These are phyloP conservation scores for Dinomys branickii DNA, from an alignment of 2,113 vertebrate genomes.

Conservation along the genomic window DNA sequence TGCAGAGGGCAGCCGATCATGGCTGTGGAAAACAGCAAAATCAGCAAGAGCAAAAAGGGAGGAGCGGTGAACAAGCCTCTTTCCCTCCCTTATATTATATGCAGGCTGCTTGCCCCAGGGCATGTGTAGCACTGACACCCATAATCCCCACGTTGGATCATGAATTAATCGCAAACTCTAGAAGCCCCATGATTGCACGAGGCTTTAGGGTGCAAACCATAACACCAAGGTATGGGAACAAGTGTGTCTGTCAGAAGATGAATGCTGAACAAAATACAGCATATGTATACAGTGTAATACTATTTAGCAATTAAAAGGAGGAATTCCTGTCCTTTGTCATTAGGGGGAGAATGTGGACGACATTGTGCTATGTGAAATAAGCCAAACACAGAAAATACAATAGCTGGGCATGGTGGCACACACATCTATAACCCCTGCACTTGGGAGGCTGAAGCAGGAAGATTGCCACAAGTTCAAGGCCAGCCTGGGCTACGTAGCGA, in stretches of 20 bases:
- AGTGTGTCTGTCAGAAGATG: not conserved
- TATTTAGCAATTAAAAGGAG: not conserved
- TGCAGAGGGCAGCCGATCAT: too few relatives aligned
- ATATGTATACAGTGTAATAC: not conserved
- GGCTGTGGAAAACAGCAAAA: too few relatives aligned
- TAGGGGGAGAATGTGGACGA: not conserved
- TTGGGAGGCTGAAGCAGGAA: not conserved
- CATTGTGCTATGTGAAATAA: not conserved
- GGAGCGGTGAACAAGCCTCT: too few relatives aligned
- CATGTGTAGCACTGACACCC: too few relatives aligned
- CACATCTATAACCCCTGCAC: not conserved
- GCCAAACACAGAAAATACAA: not conserved
- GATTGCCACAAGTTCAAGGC: not conserved
- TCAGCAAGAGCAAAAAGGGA: too few relatives aligned
- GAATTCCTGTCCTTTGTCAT: not conserved
- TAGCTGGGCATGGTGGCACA: not conserved
- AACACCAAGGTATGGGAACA: not conserved
- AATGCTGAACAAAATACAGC: not conserved
- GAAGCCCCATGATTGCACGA: too few relatives aligned
- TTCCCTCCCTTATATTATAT: too few relatives aligned
- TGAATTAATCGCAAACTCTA: too few relatives aligned
- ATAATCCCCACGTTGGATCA: too few relatives aligned
- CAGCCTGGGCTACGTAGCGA: not conserved
- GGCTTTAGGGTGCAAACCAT: too few relatives aligned
- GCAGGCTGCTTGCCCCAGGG: too few relatives aligned